These are phyloP conservation scores for Cryptophagus acutangulus DNA, from an alignment of 2,888 invertebrate species.

Conservation along the genomic window DNA sequence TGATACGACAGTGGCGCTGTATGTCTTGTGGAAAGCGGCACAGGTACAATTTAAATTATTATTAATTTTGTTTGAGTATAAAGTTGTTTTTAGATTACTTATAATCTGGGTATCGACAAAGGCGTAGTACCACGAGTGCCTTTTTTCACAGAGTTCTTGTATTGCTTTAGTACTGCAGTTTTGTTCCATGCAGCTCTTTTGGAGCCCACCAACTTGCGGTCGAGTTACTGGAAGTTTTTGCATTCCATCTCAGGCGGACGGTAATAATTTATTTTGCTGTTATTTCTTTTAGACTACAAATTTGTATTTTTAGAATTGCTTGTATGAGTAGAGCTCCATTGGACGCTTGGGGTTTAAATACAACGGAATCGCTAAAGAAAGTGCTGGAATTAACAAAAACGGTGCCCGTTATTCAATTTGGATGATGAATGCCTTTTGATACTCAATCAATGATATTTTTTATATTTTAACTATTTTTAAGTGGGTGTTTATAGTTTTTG, in stretches of 20 bases:
- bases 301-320: slow-evolving; percentile 50
- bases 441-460: not conserved
- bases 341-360: slow-evolving; percentile 58
- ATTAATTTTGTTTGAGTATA: not conserved
- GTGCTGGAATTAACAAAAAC: slow-evolving; percentile 49
- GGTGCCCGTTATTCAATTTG: slow-evolving; percentile 29
- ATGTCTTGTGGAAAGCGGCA: slow-evolving; percentile 75
- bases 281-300: not conserved
- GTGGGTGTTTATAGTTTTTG: not conserved
- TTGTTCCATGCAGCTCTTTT: slow-evolving; percentile 73
- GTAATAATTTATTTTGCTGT: slow-evolving; percentile 39
- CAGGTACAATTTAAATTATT: slow-evolving; percentile 54
- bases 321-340: slow-evolving; percentile 56
- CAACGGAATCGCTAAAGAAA: slow-evolving; percentile 49
- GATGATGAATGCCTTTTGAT: slow-evolving; percentile 13
- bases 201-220: slow-evolving; percentile 71
- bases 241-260: slow-evolving; percentile 67
- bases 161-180: slow-evolving; percentile 71
- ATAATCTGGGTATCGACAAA: slow-evolving; percentile 63
- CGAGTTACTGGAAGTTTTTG: slow-evolving; percentile 81
- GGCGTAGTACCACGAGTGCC: slow-evolving; percentile 64
- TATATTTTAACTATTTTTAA: not conserved
- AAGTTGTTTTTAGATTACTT: slow-evolving; percentile 42
- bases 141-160: slow-evolving; percentile 65
- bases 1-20: slow-evolving; percentile 73